Conservation (phyloP, 2,797 vertebrate species). For the Octomys mimax region DNA sequence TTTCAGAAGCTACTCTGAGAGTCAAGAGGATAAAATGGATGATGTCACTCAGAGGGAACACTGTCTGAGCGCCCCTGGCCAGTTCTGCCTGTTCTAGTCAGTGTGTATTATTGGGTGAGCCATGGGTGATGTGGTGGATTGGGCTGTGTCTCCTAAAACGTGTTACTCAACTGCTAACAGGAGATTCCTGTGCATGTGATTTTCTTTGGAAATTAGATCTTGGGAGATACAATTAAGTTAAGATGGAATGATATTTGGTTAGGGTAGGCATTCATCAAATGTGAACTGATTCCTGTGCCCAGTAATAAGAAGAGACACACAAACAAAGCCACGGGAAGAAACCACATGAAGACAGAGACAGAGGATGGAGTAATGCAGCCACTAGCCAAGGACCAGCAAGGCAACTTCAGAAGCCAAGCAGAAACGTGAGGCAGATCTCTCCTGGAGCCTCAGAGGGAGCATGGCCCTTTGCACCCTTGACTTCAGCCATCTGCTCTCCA, state of each 20-base stretch:
- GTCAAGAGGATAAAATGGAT: background rate
- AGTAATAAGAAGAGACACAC: background rate
- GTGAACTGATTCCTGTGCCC: background rate
- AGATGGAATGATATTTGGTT: background rate
- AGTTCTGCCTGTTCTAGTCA: too few relatives aligned
- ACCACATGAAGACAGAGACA: background rate
- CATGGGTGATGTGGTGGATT: background rate
- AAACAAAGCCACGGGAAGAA: background rate
- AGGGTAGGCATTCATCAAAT: background rate
- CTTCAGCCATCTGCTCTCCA: background rate
- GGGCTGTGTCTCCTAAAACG: background rate
- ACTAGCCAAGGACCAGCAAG: background rate
- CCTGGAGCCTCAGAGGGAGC: background rate
- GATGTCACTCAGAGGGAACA: background rate
- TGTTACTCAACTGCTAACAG: background rate
- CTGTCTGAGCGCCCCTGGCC: rapidly evolving
- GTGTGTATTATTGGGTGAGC: background rate
- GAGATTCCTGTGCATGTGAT: background rate
- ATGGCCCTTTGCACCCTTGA: background rate
- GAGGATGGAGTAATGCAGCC: background rate
- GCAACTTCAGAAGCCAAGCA: background rate
- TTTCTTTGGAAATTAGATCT: conserved; percentile 3
- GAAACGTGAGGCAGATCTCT: rapidly evolving
- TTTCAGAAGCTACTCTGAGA: background rate
- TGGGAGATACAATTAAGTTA: background rate